Base-by-base conservation (phyloP, 1,140 invertebrate genomes). In the Scaptomyza montana region DNA sequence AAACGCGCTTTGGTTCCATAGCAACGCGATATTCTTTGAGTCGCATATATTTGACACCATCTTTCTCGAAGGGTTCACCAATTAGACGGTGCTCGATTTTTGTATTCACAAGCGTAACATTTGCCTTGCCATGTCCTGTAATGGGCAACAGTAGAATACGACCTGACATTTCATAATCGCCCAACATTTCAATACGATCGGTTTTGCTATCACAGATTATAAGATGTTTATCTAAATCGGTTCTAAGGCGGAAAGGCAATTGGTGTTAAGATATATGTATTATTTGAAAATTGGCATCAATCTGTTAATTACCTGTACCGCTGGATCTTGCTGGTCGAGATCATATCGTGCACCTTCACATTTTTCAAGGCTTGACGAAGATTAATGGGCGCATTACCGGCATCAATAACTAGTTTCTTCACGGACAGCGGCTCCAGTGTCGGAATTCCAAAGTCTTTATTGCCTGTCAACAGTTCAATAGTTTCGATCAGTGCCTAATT, bases 91-190 rank as follows among this genome's bases (percentile, higher is more conserved):
- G 94, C 71, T 93, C 94, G 2, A 94, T 93, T 30, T 93, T 93
- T 5, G 94, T 90, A 68, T 94, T 93, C 19, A 94, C 75, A 89
- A 95, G 93, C 5, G 95, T 95, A 7, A 96, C 93, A 72, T 96
- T 95, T 0, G 94, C 94, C 45, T 93, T 92, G 5, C 96, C 96
- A 62, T 94, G 93, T 39, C 96, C 95, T n/a, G 92, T 93, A 19
- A 96, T 94, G 0, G 95, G 95, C 30, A 96, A 78, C 12, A 96
- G 78, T 3, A 96, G 80, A 54, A 96, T 94, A 53, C 94, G 93
- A 28, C 96, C 96, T 19, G 94, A 93, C 82, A 96, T 93, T 50
- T 94, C 93, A 72, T 96, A 96, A 77, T 96, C 93, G 0, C 93
- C 94, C 5, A 94, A 80, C 75, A 95, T 94, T 68, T 94, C 93